phyloP scores from a whole-genome alignment of 2,888 invertebrate genomes.

The Nudaria mundana region DNA sequence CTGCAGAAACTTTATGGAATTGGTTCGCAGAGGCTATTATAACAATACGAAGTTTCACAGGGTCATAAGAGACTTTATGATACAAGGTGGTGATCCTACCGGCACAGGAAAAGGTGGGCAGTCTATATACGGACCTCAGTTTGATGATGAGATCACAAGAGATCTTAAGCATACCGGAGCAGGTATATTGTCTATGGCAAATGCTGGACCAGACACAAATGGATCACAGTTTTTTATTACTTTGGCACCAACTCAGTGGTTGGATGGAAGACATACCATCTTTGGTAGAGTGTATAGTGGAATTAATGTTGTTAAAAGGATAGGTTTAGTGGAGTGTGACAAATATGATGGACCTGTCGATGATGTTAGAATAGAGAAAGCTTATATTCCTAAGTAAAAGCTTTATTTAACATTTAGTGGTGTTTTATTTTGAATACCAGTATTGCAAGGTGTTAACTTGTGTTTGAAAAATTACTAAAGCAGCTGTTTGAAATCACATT shows the following conservation, averaged over 20 bases:
- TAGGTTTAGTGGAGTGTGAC: conserved; percentile 97
- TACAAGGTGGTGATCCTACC: conserved; percentile 98
- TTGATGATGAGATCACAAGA: conserved; percentile 96
- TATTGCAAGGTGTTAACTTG: too few relatives aligned
- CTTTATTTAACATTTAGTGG: conserved; percentile 90
- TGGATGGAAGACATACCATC: conserved; percentile 98
- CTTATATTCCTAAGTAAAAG: conserved; percentile 62
- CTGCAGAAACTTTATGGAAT: conserved; percentile 98
- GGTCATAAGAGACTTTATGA: conserved; percentile 96
- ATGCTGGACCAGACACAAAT: conserved; percentile 97
- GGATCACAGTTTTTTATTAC: conserved; percentile 99
- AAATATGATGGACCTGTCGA: conserved; percentile 95
- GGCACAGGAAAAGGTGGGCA: conserved; percentile 97
- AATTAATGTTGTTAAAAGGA: conserved; percentile 94
- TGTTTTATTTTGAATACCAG: too few relatives aligned
- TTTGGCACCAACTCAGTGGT: conserved; percentile 97
- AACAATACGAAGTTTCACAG: conserved; percentile 98
- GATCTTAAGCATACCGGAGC: conserved; percentile 97
- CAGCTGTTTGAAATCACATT: too few relatives aligned
- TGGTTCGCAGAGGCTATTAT: conserved; percentile 96
- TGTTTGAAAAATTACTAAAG: too few relatives aligned
- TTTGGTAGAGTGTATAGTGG: conserved; percentile 95
- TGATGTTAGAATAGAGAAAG: conserved; percentile 87
- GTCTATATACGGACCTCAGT: conserved; percentile 97
- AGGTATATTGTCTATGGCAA: conserved; percentile 98